These are phyloP conservation scores for Isoperla grammatica DNA, from an alignment of 2,888 invertebrate species.

Conservation along the genomic window DNA sequence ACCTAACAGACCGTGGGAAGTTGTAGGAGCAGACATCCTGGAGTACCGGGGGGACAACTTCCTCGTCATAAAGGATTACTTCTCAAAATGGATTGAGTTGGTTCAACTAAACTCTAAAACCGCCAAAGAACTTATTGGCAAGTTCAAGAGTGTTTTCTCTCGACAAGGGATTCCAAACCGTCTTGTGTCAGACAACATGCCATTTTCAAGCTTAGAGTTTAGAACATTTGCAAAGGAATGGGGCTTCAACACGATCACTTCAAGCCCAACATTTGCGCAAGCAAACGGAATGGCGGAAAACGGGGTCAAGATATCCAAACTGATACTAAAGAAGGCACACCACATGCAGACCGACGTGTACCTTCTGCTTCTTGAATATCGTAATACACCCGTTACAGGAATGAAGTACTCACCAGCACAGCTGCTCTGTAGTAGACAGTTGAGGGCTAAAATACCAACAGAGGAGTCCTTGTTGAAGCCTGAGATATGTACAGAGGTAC, in stretches of 20 bases:
- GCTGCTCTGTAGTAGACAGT: not conserved
- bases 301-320: not conserved
- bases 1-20: slow-evolving; percentile 8
- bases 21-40: slow-evolving; percentile 6
- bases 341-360: not conserved
- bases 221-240: not conserved
- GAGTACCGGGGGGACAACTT: not conserved
- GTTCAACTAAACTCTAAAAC: slow-evolving; percentile 4
- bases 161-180: not conserved
- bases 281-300: slow-evolving; percentile 2
- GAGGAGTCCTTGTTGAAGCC: not conserved
- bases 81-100: slow-evolving; percentile 14
- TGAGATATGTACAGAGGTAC: not conserved
- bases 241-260: not conserved
- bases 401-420: not conserved
- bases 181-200: slow-evolving; percentile 3
- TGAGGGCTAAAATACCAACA: not conserved
- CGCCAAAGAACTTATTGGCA: not conserved
- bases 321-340: not conserved
- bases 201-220: slow-evolving; percentile 3
- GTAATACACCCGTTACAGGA: slow-evolving; percentile 2
- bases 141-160: not conserved
- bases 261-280: not conserved
- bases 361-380: not conserved
- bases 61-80: slow-evolving; percentile 5